These are phyloP conservation scores for Nicator chloris DNA, from an alignment of 2,113 vertebrate genomes.

Conservation along the genomic window DNA sequence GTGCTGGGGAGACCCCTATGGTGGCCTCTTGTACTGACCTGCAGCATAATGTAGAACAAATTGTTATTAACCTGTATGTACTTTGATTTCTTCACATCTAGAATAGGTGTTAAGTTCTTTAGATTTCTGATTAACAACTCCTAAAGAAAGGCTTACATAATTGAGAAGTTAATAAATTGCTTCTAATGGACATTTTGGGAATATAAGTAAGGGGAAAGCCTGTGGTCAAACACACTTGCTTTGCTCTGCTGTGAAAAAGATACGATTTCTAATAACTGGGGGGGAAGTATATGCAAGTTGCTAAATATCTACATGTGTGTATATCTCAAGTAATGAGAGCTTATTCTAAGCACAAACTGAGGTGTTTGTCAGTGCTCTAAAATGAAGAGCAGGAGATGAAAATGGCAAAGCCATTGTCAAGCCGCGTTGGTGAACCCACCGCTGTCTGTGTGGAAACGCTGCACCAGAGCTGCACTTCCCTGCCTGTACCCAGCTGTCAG, in stretches of 20 bases:
- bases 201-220: neutral
- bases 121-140: neutral
- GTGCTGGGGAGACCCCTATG: neutral
- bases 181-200: neutral
- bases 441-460: neutral
- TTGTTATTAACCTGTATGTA: neutral
- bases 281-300: neutral
- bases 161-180: neutral
- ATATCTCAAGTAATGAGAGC: neutral
- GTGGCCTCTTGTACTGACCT: neutral
- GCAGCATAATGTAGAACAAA: neutral
- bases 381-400: neutral
- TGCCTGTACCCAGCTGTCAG: neutral
- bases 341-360: neutral
- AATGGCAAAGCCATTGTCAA: neutral
- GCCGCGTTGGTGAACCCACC: neutral
- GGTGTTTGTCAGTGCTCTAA: neutral
- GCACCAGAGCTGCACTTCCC: neutral
- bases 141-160: neutral
- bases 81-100: neutral
- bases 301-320: neutral
- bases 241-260: neutral
- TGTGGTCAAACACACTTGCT: neutral
- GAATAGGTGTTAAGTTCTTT: neutral
- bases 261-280: fast-evolving